Percentiles rank a stretch among this genome's conserved stretches.
Conservation (phyloP, 1,140 invertebrate genomes). For the Euwallacea fornicatus region DNA sequence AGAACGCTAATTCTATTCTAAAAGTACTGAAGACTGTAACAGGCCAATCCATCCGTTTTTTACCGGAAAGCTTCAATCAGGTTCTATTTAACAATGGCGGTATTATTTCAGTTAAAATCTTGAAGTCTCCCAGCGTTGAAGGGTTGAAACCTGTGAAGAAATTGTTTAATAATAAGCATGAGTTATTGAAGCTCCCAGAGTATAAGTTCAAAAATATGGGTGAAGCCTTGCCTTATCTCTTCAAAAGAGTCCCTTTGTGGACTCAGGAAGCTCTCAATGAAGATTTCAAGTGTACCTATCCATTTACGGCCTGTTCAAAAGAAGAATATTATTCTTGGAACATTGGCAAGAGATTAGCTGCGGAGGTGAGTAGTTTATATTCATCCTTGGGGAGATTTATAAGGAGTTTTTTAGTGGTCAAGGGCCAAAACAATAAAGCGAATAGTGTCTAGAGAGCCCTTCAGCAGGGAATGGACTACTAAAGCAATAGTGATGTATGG, state of each 20-base stretch:
- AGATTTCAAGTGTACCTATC: constrained; percentile 44
- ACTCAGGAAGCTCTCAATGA: constrained; percentile 35
- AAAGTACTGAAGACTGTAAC: constrained; percentile 36
- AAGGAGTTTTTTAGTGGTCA: constrained; percentile 45
- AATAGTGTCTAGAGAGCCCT: constrained; percentile 36
- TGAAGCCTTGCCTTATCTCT: constrained; percentile 46
- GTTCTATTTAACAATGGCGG: constrained; percentile 32
- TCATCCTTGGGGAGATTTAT: neutral
- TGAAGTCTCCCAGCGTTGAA: constrained; percentile 17
- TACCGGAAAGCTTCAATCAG: constrained; percentile 34
- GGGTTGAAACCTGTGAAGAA: constrained; percentile 9
- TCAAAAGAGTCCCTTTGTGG: constrained; percentile 46
- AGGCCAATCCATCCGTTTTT: constrained; percentile 33
- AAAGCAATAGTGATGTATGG: constrained; percentile 48
- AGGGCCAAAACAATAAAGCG: constrained; percentile 45
- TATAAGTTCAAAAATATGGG: constrained; percentile 44
- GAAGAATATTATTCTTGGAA: constrained; percentile 46
- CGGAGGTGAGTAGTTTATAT: constrained; percentile 42
- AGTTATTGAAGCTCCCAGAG: constrained; percentile 40
- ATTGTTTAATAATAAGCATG: neutral
- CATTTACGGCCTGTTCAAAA: constrained; percentile 44
- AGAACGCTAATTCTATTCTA: constrained; percentile 17
- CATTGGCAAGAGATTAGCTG: constrained; percentile 42
- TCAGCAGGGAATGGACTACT: constrained; percentile 43
- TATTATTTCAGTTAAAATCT: constrained; percentile 30